Evolutionary conservation across 2,113 vertebrate species (phyloP), one percentile per base, ranked within the genome.

Genomic region (Thomomys bottae): DNA sequence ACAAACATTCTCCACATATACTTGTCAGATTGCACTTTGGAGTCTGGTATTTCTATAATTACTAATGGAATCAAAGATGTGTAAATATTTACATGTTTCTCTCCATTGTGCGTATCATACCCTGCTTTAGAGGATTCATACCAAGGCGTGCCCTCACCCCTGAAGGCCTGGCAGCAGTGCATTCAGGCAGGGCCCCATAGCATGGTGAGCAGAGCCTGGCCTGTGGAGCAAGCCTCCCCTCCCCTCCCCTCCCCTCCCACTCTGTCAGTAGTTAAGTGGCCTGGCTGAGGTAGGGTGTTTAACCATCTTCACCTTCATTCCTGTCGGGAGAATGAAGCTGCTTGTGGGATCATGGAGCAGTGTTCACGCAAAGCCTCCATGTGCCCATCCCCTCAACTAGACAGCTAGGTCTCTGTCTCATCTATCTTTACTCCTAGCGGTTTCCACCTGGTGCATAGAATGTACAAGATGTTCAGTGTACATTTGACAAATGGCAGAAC

Each of bases 391-490:
- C 8, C 4, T 30, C 36, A 24, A 38, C 42, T 2, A 10, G 61
- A 20, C 17, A 38, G 1, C 61, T 24, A 79, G 28, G 17, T 1
- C 24, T 42, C 26, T 2, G 20, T 36, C 42, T 38, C 5, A 1
- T n/a, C 70, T 24, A 1, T 26, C 0, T 64, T 5, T 21, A 1
- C 28, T 45, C 21, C 38, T 82, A 3, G n/a, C 17, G 3, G 63
- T 42, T 36, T 24, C 24, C 6, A 30, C 36, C 4, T 38, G 20
- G 34, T 40, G 54, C 57, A 77, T 23, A 28, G 59, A 75, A 49
- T 66, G 8, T 4, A 17, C 20, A 11, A 14, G 73, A 17, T 38
- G 34, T 36, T 57, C 8, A 3, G 0, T 28, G 5, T 7, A 0
- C 11, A 7, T n/a, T 75, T 94, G 72, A 17, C 40, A n/a, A 21